Evolutionary conservation across 2,888 invertebrate genomes (phyloP), one percentile per base, ranked within the genome.

Genomic region (Auanema freiburgensis): DNA sequence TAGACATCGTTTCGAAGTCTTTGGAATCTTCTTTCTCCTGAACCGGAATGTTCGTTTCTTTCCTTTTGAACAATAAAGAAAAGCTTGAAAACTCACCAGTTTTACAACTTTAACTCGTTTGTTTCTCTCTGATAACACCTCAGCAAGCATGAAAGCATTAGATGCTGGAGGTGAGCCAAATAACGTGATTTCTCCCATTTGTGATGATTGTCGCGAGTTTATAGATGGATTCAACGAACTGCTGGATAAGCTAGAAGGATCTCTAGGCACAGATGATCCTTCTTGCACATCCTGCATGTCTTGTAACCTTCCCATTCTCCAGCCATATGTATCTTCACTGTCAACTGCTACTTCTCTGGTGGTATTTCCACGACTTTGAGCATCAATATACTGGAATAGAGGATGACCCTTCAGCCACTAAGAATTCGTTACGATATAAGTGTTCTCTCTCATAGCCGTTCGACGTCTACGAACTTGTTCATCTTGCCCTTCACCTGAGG

Each of bases 351-450:
- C 44, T 4, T 70, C 69, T 52, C 73, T 61, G 18, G 77, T 69
- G 14, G 80, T 79, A 8, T 81, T 76, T n/a, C 76, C 79, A 8
- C 81, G 74, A 1, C 80, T 79, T 6, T 77, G 44, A 2, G 79
- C 76, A 53, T 81, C 81, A 44, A 81, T 81, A 67, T 81, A 81
- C 80, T 75, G 66, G 25, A 62, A 57, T 33, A 23, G 42, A 16
- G 23, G 14, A 4, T n/a, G 16, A n/a, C 10, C 16, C 10, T 58
- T 49, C 49, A 21, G 24, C 2, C 8, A 23, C n/a, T n/a, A n/a
- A n/a, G n/a, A n/a, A n/a, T n/a, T 42, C 24, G 4, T 12, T 18
- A 64, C 59, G 55, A 59, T 55, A 25, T 64, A 59, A 4, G 59
- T 64, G n/a, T 64, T 64, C 40, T 64, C 64, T 21, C 64, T 64